These are phyloP conservation scores for Trisateles emortualis DNA, from an alignment of 2,888 invertebrate species.

Conservation along the genomic window DNA sequence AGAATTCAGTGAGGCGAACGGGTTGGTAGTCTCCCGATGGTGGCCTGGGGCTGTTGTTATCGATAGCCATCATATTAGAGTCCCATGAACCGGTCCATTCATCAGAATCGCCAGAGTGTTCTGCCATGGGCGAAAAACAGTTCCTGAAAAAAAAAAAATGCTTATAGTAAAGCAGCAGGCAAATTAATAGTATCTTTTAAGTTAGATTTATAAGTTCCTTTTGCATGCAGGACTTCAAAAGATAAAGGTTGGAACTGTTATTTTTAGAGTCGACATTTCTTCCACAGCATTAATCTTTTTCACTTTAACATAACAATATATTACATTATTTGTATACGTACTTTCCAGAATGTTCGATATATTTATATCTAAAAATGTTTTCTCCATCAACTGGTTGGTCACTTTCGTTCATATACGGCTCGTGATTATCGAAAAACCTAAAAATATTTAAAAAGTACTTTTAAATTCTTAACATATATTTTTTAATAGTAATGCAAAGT, in stretches of 20 bases:
- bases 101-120: constrained; percentile 47
- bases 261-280: too few species aligned
- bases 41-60: constrained; percentile 8
- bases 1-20: constrained; percentile 61
- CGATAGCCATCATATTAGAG: constrained; percentile 24
- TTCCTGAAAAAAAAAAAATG: constrained; percentile 46
- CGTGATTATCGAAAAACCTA: constrained; percentile 67
- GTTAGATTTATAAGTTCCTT: too few species aligned
- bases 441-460: constrained; percentile 9
- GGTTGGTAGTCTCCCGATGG: constrained; percentile 38
- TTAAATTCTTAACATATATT: not conserved
- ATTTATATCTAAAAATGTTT: constrained; percentile 27
- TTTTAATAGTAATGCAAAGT: too few species aligned
- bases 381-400: constrained; percentile 36
- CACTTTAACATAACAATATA: too few species aligned
- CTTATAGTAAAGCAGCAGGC: too few species aligned
- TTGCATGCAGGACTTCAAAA: too few species aligned
- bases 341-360: constrained; percentile 12
- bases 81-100: constrained; percentile 50
- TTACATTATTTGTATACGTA: constrained; percentile 13
- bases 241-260: too few species aligned
- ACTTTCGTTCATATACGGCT: constrained; percentile 44
- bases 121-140: constrained; percentile 52
- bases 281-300: too few species aligned
- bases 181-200: too few species aligned